phyloP scores from a whole-genome alignment of 2,113 vertebrate genomes.

The Poecile atricapillus region DNA sequence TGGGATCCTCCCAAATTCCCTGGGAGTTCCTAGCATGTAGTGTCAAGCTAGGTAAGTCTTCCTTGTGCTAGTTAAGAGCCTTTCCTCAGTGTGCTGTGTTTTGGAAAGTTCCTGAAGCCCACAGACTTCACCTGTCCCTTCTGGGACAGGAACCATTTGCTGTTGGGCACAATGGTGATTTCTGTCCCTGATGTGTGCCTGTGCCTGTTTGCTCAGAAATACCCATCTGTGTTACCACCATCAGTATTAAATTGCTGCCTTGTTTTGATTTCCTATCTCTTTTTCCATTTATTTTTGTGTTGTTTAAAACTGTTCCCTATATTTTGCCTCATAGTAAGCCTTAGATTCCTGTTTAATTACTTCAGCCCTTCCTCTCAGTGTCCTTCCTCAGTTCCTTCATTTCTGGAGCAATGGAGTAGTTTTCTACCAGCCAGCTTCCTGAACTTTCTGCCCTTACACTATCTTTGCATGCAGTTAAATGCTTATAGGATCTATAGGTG shows the following conservation, averaged over 20 bases:
- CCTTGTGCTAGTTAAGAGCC: background rate
- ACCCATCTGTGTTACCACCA: background rate
- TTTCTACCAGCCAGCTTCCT: background rate
- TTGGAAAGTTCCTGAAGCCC: background rate
- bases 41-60: background rate
- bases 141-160: background rate
- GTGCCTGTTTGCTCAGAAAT: background rate
- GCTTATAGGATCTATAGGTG: background rate
- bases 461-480: background rate
- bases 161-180: fast-evolving
- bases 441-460: background rate
- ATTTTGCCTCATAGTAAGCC: background rate
- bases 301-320: background rate
- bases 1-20: background rate
- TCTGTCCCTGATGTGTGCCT: background rate
- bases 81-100: background rate
- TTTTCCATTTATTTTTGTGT: background rate
- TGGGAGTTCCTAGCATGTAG: background rate
- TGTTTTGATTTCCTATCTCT: background rate
- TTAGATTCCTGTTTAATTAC: background rate
- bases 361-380: background rate
- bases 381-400: background rate
- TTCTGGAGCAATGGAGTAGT: background rate
- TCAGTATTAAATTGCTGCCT: background rate
- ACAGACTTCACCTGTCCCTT: too few relatives aligned